A percentile compares a stretch with the other conserved stretches of the same genome.
These are phyloP conservation scores for Ptilorrhoa leucosticta DNA, from an alignment of 2,113 vertebrate species.

Conservation along the genomic window DNA sequence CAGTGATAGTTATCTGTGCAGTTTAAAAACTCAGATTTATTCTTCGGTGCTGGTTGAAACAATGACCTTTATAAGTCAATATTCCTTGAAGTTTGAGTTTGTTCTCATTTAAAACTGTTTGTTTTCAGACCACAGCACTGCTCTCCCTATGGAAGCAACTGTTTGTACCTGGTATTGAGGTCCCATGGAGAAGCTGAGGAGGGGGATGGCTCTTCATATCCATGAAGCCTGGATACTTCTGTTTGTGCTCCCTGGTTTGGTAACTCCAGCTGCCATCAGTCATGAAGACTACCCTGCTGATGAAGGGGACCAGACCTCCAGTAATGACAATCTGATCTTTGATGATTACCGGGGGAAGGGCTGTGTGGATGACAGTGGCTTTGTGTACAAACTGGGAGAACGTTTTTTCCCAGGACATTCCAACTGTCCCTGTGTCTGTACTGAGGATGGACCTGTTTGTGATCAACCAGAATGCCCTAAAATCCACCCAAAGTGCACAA, in stretches of 20 bases:
- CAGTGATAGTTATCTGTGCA: neutral
- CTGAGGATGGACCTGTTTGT: conserved; percentile 97
- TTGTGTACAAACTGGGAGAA: conserved; percentile 97
- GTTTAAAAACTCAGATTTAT: neutral
- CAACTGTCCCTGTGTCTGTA: conserved; percentile 97
- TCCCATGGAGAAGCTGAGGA: conserved; percentile 77
- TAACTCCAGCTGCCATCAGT: conserved; percentile 82
- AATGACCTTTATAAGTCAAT: neutral
- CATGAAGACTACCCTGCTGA: conserved; percentile 92
- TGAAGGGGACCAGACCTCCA: conserved; percentile 88
- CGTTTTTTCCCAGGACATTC: conserved; percentile 98
- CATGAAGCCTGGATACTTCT: conserved; percentile 85
- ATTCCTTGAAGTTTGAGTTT: conserved; percentile 22
- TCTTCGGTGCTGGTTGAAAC: neutral
- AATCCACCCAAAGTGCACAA: conserved; percentile 98
- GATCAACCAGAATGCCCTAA: conserved; percentile 97
- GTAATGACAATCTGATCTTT: conserved; percentile 91
- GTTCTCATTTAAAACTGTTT: conserved; percentile 59
- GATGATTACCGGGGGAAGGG: conserved; percentile 98
- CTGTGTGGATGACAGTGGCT: conserved; percentile 98
- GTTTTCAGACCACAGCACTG: conserved; percentile 68
- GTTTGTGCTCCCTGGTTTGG: conserved; percentile 80
- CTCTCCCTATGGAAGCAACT: conserved; percentile 77
- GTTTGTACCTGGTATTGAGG: conserved; percentile 68
- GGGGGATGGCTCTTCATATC: conserved; percentile 89